Base-by-base conservation (phyloP, 2,797 vertebrate species). In the Clangula hyemalis region DNA sequence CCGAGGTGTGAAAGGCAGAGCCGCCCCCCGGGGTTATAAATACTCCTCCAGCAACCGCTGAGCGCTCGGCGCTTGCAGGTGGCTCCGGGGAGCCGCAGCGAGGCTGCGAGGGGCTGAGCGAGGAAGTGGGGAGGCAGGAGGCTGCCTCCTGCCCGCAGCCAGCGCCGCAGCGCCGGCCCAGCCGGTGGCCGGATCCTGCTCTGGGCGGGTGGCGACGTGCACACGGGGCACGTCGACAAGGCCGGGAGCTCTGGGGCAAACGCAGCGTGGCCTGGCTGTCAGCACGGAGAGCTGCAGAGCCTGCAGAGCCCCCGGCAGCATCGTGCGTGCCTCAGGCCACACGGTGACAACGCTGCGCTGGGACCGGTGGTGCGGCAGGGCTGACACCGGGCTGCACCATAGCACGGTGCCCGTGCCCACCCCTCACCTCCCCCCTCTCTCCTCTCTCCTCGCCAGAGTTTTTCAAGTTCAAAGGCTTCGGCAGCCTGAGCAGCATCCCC, bases 381-480 rank as follows among this genome's bases (percentile, higher is more conserved):
- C 53, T 90, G 58, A 77, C 28, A 68, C 2, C 13, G 53, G 41
- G 18, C 45, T 73, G 21, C 21, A n/a, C 36, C 2, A 2, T 0
- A 1, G 15, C n/a, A 11, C 4, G 16, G 60, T 43, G 51, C 51
- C 51, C 2, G 1, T 30, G 30, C 21, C 16, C 80, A 57, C 3
- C 43, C 19, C 62, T 43, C 39, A 64, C 20, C 13, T 8, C 28
- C 39, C 39, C 41, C 61, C 19, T 64, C 27, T 71, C 17, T 76
- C 43, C 53, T 68, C 75, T 97, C 57, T 85, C 58, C 34, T 84
- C 49, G 51, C 13, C 94, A 99, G 99, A 98, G 75, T 97, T 98
- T 96, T 98, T 99, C 92, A 99, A 98, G 96, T 99, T 98, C 87
- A 98, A 97, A 91, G 97, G 99, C 96, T 98, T 99, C 0, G 98